Base-by-base conservation (phyloP, 2,113 vertebrate genomes). In the Sinocyclocheilus rhinocerous region DNA sequence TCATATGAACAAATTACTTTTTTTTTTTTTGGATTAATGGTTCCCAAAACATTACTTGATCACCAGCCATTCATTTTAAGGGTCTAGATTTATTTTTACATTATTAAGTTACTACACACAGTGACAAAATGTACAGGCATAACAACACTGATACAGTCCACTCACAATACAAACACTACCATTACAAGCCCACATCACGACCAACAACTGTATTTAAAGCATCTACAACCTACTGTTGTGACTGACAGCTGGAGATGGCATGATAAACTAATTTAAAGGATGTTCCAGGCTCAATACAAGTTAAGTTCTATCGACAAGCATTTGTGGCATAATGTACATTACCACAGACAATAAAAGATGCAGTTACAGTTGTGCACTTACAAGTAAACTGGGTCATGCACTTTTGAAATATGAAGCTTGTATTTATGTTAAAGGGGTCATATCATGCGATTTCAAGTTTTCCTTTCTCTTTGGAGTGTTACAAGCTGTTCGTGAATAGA, bases 271-370 rank as follows among this genome's bases (percentile, higher is more conserved):
- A 76, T 76, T 55, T 76, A 76, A 76, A 76, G 75, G 75, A 76
- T 76, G 75, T 52, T 76, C 6, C 48, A 76, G 15, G 75, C 48
- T 76, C n/a, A 76, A 76, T 52, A 55, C 45, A 76, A 76, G 75
- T 76, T 24, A 76, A 76, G 24, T 15, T 8, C 45, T 52, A 52
- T 52, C 15, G 24, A 76, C 45, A 52, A 52, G 48, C n/a, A 50
- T 50, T 26, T 29, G 15, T 76, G 24, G 75, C n/a, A 16, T 76
- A 26, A 52, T 76, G 75, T 29, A 29, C 24, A 52, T 76, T 76
- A 76, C 42, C 75, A 76, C 45, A 76, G 75, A 48, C n/a, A 24
- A 73, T 42, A 24, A 75, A 75, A 75, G 72, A 48, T 45, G 22
- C 39, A 24, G n/a, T 75, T 45, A 75, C 42, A 75, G 39, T n/a